Percentiles rank a stretch among this genome's conserved stretches.
These are phyloP conservation scores for Gadopsis marmoratus DNA, from an alignment of 2,797 vertebrate species.

Conservation along the genomic window DNA sequence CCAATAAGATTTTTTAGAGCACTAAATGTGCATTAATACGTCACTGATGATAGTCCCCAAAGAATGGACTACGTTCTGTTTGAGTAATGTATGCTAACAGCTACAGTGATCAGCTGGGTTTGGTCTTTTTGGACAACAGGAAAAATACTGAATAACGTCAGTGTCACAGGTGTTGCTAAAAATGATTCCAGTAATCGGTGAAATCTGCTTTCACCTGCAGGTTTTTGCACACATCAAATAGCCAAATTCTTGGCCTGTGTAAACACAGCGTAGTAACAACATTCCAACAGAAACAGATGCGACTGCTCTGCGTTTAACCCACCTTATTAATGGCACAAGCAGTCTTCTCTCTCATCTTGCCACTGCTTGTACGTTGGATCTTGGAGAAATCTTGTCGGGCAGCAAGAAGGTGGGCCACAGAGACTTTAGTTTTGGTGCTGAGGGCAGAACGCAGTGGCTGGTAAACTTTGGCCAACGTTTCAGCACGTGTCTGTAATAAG, in stretches of 20 bases:
- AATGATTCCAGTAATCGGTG: background rate
- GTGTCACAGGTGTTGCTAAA: background rate
- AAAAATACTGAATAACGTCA: background rate
- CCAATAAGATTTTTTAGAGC: background rate
- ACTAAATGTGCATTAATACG: background rate
- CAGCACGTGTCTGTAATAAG: slow-evolving; percentile 86
- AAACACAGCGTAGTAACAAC: background rate
- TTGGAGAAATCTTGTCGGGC: slow-evolving; percentile 96
- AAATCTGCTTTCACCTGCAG: background rate
- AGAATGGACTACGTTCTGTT: too few species aligned
- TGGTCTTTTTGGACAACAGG: background rate
- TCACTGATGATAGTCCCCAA: background rate
- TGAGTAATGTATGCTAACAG: too few species aligned
- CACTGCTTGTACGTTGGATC: slow-evolving; percentile 95
- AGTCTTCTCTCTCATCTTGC: slow-evolving; percentile 93
- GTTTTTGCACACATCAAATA: background rate
- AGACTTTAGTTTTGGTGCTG: slow-evolving; percentile 86
- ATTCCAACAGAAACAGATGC: background rate
- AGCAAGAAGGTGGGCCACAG: slow-evolving; percentile 92
- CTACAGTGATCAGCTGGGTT: background rate
- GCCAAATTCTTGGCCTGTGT: background rate
- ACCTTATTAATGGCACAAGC: slow-evolving; percentile 98
- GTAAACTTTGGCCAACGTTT: slow-evolving; percentile 94
- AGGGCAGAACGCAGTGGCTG: slow-evolving; percentile 91
- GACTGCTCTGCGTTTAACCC: background rate